These are phyloP conservation scores for Phasianus colchicus DNA, from an alignment of 2,113 vertebrate genomes.

Conservation along the genomic window DNA sequence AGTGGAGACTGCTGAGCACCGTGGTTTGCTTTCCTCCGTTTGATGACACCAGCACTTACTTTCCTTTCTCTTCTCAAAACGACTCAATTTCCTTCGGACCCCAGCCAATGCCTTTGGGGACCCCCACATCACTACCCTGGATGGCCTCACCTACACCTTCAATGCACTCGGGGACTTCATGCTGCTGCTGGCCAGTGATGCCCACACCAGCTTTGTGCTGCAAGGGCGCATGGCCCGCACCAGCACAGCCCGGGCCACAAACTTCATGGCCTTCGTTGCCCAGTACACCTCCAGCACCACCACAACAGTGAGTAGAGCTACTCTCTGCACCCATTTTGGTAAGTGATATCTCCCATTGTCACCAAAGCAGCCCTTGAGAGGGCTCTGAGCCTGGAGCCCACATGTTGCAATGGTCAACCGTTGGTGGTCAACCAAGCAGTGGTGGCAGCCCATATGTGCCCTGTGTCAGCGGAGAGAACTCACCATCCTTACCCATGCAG, in stretches of 20 bases:
- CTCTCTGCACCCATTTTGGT: background rate
- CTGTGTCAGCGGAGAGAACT: fast-evolving
- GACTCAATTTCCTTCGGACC: background rate
- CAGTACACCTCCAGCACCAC: background rate
- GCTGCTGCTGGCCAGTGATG: constrained; percentile 4
- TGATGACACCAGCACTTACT: background rate
- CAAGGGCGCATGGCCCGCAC: constrained; percentile 22
- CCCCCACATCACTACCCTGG: constrained; percentile 60
- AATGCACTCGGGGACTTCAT: constrained; percentile 55
- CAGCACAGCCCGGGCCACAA: constrained; percentile 20
- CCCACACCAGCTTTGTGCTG: background rate
- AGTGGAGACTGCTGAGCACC: background rate
- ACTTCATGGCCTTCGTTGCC: constrained; percentile 52
- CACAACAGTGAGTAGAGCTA: constrained; percentile 44
- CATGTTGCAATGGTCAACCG: background rate
- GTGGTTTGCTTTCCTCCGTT: background rate
- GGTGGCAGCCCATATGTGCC: fast-evolving
- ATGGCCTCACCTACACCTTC: constrained; percentile 63
- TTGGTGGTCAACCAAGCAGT: background rate
- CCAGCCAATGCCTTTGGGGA: constrained; percentile 27
- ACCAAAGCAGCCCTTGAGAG: background rate
- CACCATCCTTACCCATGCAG: background rate
- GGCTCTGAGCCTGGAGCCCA: background rate
- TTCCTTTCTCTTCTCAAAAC: background rate
- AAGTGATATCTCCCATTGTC: background rate